A percentile compares a stretch with the other conserved stretches of the same genome.
Conservation (phyloP, 2,888 invertebrate species). For the Drosophila silvestris region DNA sequence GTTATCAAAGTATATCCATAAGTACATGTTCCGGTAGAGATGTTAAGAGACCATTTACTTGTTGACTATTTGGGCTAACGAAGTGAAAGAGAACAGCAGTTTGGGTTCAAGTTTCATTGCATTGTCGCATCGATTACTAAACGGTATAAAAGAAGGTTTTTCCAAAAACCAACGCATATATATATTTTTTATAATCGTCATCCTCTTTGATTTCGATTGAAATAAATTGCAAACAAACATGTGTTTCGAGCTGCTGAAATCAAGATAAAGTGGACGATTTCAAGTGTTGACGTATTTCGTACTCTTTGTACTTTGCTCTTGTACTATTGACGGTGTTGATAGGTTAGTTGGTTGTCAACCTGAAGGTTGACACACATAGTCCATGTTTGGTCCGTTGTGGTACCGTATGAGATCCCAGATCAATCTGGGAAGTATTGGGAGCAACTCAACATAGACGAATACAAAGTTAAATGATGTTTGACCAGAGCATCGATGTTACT, state of each 20-base stretch:
- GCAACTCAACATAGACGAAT: neutral
- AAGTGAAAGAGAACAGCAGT: neutral
- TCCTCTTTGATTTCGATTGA: neutral
- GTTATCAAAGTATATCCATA: neutral
- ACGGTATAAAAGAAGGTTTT: neutral
- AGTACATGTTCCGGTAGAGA: neutral
- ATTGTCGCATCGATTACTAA: neutral
- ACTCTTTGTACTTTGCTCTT: slow-evolving; percentile 4
- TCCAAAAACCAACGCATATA: neutral
- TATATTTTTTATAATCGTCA: neutral
- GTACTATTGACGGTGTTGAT: neutral
- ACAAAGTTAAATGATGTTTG: neutral
- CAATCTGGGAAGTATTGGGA: neutral
- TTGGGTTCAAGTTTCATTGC: neutral
- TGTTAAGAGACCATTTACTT: neutral
- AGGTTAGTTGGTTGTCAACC: too few relatives aligned
- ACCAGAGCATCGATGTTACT: too few relatives aligned
- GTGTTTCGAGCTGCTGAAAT: neutral
- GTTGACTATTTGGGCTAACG: neutral
- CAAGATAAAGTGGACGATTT: slow-evolving; percentile 4
- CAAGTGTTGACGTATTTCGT: neutral
- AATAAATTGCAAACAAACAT: neutral
- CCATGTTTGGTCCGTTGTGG: too few relatives aligned
- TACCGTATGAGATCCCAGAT: too few relatives aligned
- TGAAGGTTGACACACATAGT: too few relatives aligned